Base-by-base conservation (phyloP, 2,888 invertebrate species). In the Drosophila mayaguana region DNA sequence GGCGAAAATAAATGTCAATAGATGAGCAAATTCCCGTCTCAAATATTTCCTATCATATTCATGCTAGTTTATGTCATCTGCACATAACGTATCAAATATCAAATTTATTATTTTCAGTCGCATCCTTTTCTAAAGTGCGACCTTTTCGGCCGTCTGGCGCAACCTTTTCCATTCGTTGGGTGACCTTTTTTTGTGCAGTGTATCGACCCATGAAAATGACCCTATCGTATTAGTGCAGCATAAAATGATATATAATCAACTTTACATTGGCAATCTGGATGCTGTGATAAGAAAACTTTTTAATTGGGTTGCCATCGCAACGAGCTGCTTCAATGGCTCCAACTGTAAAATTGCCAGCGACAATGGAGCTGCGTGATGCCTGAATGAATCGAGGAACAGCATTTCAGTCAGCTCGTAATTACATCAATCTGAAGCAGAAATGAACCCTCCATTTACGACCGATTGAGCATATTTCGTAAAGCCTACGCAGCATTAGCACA, bases 241-340 rank as follows among this genome's bases (percentile, higher is more conserved):
- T 61, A 20, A 36, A 80, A 68, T 78, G 57, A 59, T 64, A 77
- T 80, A 60, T 80, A 88, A 86, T 80, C 83, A 88, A 85, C 66
- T 75, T 78, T 65, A 64, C 72, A 83, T 79, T 79, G 63, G 34
- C 67, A 72, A 65, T 72, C 69, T 71, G 59, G 60, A 55, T 69
- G 75, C 51, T 61, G 79, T 61, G 77, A 78, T 83, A 74, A 80
- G 72, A 86, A 86, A 83, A 84, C 72, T 80, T 88, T 83, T 86
- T 88, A 84, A 84, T 88, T 84, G 87, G 89, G 81, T 86, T 80
- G 81, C 61, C 72, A 45, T 40, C 51, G 50, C 51, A 43, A 36
- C 38, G 20, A 53, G 57, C 51, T 34, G 42, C 56, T 40, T 40
- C 38, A 34, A 53, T 32, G 36, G 18, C 62, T 28, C 20, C 32